A percentile compares a stretch with the other conserved stretches of the same genome.
These are phyloP conservation scores for Thumatha senex DNA, from an alignment of 2,888 invertebrate species.

Conservation along the genomic window DNA sequence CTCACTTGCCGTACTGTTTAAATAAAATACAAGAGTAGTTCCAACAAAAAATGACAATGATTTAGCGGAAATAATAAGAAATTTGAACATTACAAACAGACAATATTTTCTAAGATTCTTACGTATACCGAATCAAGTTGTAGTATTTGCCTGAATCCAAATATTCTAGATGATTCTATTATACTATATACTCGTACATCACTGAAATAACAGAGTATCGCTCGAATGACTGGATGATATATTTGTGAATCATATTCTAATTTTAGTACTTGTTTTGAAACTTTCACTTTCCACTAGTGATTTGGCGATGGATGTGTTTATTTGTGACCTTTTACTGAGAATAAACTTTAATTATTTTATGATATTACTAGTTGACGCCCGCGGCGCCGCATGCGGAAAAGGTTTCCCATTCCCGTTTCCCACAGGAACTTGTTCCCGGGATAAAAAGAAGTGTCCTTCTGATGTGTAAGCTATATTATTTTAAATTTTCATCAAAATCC, in stretches of 20 bases:
- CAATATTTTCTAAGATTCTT: slow-evolving; percentile 7
- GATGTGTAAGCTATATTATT: no score
- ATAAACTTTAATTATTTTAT: not conserved
- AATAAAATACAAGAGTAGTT: not conserved
- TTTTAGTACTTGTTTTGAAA: slow-evolving; percentile 23
- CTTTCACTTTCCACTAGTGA: slow-evolving; percentile 24
- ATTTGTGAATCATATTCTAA: slow-evolving; percentile 25
- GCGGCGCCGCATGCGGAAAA: no score
- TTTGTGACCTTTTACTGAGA: not conserved
- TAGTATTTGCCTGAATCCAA: slow-evolving; percentile 17
- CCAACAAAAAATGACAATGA: no score
- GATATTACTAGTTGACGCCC: no score
- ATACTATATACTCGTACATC: no score
- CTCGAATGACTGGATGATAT: slow-evolving; percentile 12
- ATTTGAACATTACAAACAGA: no score
- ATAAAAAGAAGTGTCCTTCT: no score
- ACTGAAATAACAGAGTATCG: slow-evolving; percentile 15
- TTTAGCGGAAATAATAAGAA: no score
- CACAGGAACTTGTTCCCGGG: no score
- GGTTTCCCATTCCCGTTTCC: no score
- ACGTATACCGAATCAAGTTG: slow-evolving; percentile 11
- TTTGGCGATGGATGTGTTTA: not conserved
- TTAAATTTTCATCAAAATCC: no score
- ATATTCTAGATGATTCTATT: slow-evolving; percentile 27
- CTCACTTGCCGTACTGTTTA: not conserved